Evolutionary conservation across 2,113 vertebrate genomes (phyloP), one percentile per base, ranked within the genome.

Genomic region (Nibea albiflora): DNA sequence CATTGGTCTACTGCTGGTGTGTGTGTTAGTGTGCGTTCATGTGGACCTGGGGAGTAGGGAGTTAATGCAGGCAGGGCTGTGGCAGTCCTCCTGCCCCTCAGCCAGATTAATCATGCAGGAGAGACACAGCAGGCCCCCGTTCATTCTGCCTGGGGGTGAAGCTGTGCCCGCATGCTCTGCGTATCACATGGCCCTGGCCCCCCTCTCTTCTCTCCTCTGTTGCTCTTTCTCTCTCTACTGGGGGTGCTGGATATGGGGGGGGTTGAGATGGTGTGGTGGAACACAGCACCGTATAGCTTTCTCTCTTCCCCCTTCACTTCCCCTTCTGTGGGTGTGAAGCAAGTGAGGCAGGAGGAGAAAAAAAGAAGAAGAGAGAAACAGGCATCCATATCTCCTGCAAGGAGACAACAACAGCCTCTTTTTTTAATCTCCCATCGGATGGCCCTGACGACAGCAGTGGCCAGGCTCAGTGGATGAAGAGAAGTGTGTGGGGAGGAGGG

Each of bases 51-150:
- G 65, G 87, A 93, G 89, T 86, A 94, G 92, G 93, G 94, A 95
- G 94, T 95, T 95, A 95, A 95, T 90, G 88, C 92, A 91, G 90
- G 85, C 91, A 89, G 93, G 96, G 94, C 95, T 96, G 95, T 96
- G 95, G 96, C 96, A 95, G 95, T 96, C 96, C 96, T 96, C 95
- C 96, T 89, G 96, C 97, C 96, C 95, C 96, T 96, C 96, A 97
- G 97, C 96, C 96, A 97, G 96, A 97, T 97, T 97, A 97, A 97
- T 98, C 96, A 97, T 97, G 97, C 96, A 97, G 96, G 95, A 96
- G 96, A 96, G 95, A 96, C 96, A 95, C 96, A 96, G 96, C 96
- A 97, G 97, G 96, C 96, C 95, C 95, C 95, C 94, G 95, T 96
- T 96, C 95, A 95, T 95, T 96, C 94, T 93, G 95, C 96, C 95